phyloP scores from a whole-genome alignment of 1,140 invertebrate species.

The Drosophila subpulchrella region DNA sequence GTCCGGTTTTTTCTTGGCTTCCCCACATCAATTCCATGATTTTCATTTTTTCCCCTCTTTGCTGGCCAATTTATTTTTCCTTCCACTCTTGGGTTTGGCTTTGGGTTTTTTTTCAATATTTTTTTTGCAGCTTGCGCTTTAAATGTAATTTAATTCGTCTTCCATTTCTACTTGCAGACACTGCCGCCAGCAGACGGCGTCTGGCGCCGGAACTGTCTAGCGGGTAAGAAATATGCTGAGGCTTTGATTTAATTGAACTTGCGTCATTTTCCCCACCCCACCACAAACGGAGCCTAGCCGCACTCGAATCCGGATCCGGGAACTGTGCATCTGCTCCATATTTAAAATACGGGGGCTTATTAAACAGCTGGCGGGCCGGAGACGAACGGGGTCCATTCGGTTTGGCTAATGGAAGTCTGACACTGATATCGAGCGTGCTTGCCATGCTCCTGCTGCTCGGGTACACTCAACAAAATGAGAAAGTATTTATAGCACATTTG shows the following conservation, averaged over 20 bases:
- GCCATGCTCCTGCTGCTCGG: background rate
- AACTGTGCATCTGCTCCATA: constrained; percentile 61
- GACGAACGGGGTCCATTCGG: background rate
- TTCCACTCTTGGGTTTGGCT: constrained; percentile 25
- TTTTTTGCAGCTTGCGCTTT: constrained; percentile 60
- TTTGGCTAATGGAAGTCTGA: constrained; percentile 53
- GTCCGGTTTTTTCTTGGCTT: constrained; percentile 17
- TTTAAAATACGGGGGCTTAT: constrained; percentile 74
- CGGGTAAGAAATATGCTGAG: constrained; percentile 79
- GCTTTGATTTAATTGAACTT: constrained; percentile 81
- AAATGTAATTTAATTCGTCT: constrained; percentile 83
- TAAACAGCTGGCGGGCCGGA: constrained; percentile 42
- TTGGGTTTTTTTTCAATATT: background rate
- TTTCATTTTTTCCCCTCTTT: constrained; percentile 24
- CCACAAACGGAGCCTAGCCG: background rate
- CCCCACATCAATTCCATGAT: constrained; percentile 45
- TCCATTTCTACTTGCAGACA: constrained; percentile 72
- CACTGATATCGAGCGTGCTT: constrained; percentile 29
- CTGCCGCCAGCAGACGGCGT: constrained; percentile 75
- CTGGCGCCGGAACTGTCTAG: constrained; percentile 80
- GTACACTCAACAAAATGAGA: constrained; percentile 3
- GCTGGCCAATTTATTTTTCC: constrained; percentile 45
- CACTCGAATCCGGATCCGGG: background rate
- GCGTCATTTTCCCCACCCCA: constrained; percentile 33
- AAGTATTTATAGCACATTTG: background rate